Conservation (phyloP, 2,888 invertebrate species). For the Hypselothyrea guttata region DNA sequence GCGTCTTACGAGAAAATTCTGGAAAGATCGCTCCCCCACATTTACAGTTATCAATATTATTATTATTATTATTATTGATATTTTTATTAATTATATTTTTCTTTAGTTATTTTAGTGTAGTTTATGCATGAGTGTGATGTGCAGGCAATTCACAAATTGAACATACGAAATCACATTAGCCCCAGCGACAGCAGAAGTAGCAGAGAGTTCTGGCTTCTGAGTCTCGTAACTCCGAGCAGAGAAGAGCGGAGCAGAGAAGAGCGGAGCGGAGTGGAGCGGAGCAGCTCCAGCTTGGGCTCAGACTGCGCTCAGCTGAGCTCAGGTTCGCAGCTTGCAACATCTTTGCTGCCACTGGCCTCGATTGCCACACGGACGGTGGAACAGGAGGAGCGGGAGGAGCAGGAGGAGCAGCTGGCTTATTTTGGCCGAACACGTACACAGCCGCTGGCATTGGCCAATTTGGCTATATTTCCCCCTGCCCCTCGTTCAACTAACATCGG, state of each 20-base stretch:
- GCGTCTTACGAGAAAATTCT: too few relatives aligned
- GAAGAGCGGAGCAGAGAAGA: too few relatives aligned
- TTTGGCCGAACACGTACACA: slow-evolving; percentile 63
- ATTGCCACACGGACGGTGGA: slow-evolving; percentile 47
- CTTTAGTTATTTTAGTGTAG: slow-evolving; percentile 1
- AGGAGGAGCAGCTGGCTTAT: slow-evolving; percentile 39
- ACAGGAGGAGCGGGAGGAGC: not conserved
- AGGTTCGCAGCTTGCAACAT: slow-evolving; percentile 44
- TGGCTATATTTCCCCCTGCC: slow-evolving; percentile 28
- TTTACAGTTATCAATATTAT: too few relatives aligned
- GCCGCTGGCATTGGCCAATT: slow-evolving; percentile 73
- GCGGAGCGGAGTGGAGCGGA: too few relatives aligned
- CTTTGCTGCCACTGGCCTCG: slow-evolving; percentile 44
- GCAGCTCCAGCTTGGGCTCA: not conserved
- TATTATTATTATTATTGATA: too few relatives aligned
- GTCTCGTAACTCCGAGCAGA: too few relatives aligned
- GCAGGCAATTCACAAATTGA: slow-evolving; percentile 73
- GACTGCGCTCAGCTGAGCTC: not conserved
- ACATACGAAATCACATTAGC: slow-evolving; percentile 74
- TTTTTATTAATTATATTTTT: not conserved
- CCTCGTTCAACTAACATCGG: slow-evolving; percentile 4
- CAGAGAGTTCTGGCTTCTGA: too few relatives aligned
- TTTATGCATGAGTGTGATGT: slow-evolving; percentile 34
- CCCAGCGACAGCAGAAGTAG: slow-evolving; percentile 26
- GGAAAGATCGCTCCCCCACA: too few relatives aligned